Evolutionary conservation across 2,888 invertebrate species (phyloP).

Genomic region (Idaea straminata): DNA sequence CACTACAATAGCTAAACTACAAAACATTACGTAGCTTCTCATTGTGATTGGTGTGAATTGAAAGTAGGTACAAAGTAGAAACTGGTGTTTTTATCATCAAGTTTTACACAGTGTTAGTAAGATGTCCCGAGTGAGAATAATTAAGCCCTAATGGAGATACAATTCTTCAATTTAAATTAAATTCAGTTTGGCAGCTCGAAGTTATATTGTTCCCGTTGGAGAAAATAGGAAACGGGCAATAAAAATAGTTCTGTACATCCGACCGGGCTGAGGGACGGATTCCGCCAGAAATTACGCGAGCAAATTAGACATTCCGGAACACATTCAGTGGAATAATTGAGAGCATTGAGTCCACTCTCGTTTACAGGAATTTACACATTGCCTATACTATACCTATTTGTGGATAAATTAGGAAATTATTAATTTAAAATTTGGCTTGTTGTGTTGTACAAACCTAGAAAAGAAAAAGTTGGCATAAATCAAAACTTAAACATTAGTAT

Average conservation of each 20-base stretch:
- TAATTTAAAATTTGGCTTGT: not conserved
- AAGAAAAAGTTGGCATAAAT: no score
- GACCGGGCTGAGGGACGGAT: conserved; percentile 65
- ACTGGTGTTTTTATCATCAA: not conserved
- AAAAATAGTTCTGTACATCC: conserved; percentile 75
- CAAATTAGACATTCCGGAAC: conserved; percentile 78
- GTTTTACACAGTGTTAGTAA: not conserved
- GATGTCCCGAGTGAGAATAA: not conserved
- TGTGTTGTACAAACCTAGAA: no score
- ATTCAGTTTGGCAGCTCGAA: conserved; percentile 59
- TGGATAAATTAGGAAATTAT: not conserved
- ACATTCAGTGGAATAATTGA: conserved; percentile 71
- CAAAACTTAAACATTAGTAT: no score
- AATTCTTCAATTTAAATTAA: not conserved
- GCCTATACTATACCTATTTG: conserved; percentile 10
- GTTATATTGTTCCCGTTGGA: conserved; percentile 71
- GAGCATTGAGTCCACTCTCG: conserved; percentile 44
- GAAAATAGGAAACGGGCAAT: conserved; percentile 77
- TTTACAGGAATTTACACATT: conserved; percentile 44
- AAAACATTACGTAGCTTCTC: not conserved
- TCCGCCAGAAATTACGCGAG: conserved; percentile 77
- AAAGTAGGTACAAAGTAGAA: not conserved
- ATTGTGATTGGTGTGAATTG: not conserved
- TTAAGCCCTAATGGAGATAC: not conserved
- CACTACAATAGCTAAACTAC: not conserved